Percentiles rank a stretch among this genome's conserved stretches.
Evolutionary conservation across 1,140 invertebrate genomes (phyloP).

Genomic region (Lepidurus arcticus): DNA sequence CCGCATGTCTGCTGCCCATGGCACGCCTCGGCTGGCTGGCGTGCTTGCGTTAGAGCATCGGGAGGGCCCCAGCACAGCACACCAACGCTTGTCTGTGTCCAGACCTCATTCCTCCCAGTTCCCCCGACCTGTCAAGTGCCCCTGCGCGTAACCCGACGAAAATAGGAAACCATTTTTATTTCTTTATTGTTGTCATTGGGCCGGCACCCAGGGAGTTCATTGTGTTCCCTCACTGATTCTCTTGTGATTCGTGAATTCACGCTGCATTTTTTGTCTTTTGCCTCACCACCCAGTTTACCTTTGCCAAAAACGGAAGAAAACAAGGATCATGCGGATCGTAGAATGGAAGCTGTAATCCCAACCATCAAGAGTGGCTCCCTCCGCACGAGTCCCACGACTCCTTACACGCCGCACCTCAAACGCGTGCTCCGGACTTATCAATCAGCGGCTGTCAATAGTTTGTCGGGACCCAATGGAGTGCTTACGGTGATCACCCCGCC

Average conservation of each 20-base stretch:
- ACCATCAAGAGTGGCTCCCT: conserved; percentile 43
- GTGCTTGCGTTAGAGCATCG: no score
- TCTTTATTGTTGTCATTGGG: not conserved
- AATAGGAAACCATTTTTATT: not conserved
- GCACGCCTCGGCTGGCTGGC: not conserved
- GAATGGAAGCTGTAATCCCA: conserved; percentile 20
- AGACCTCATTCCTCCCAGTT: conserved; percentile 1
- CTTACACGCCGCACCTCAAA: conserved; percentile 69
- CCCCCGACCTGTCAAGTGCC: not conserved
- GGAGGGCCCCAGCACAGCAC: no score
- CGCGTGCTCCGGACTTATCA: conserved; percentile 91
- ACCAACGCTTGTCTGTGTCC: not conserved
- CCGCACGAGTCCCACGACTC: conserved; percentile 36
- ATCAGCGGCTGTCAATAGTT: conserved; percentile 78
- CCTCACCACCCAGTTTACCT: no score
- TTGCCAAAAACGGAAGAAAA: not conserved
- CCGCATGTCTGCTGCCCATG: not conserved
- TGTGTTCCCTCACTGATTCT: no score
- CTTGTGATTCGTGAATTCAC: no score
- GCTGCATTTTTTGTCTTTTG: no score
- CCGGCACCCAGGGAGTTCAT: no score
- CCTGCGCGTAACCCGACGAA: not conserved
- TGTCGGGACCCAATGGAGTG: conserved; percentile 76
- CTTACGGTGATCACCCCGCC: conserved; percentile 42
- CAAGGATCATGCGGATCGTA: not conserved